phyloP scores from a whole-genome alignment of 2,797 vertebrate genomes.

The Fringilla coelebs region DNA sequence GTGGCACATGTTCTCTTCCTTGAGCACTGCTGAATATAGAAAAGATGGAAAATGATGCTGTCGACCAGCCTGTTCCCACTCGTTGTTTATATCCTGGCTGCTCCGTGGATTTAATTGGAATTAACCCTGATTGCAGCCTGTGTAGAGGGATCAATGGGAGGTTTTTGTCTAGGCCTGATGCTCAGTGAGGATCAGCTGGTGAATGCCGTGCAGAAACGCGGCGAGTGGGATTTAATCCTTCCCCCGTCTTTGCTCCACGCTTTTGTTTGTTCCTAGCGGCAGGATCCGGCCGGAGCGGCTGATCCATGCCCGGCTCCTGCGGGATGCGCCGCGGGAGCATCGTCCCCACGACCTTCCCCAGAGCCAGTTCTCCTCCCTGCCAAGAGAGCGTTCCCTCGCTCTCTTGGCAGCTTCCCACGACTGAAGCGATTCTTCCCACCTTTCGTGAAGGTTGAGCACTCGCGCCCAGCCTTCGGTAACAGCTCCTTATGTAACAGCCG shows the following conservation, averaged over 20 bases:
- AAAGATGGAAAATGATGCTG: neutral
- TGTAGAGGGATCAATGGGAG: neutral
- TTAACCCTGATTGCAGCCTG: constrained; percentile 24
- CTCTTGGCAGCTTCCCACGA: neutral
- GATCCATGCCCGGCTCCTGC: neutral
- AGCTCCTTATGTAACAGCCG: neutral
- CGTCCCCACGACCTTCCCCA: neutral
- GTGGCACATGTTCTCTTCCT: neutral
- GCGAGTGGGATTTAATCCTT: neutral
- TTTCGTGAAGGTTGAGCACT: neutral
- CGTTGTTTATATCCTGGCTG: neutral
- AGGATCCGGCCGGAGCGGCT: neutral
- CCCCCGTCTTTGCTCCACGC: neutral
- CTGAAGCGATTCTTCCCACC: neutral
- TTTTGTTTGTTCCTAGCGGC: neutral
- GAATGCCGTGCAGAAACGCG: neutral
- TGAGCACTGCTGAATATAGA: neutral
- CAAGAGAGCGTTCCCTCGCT: neutral
- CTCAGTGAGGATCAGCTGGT: neutral
- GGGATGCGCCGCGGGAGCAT: neutral
- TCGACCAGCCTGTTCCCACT: neutral
- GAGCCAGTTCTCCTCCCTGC: neutral
- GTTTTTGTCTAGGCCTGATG: neutral
- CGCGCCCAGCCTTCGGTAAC: neutral
- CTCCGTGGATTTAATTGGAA: constrained; percentile 5